Base-by-base conservation (phyloP, 30 jellyfish, hydroid and myxozoan genomes). In the Catostylus mosaicus region DNA sequence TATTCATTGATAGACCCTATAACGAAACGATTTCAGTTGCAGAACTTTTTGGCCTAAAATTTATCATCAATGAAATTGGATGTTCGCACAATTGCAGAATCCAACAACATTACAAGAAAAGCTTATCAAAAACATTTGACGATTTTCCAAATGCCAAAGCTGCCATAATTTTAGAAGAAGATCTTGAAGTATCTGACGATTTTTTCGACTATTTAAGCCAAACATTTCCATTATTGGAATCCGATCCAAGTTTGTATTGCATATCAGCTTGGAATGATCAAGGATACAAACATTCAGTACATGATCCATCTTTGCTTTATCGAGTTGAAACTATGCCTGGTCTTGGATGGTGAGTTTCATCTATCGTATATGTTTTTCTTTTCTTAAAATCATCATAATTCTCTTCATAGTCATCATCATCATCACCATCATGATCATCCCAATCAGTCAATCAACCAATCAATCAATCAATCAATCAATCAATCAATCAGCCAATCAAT, bases 311-410 rank as follows among this genome's bases (percentile, higher is more conserved):
- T 11, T 24, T 90, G 88, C 85, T 95, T 23, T 95, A 95, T 77
- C 60, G 99, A 69, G 95, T 95, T 2, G 97, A 95, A 90, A 80
- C 97, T n/a, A 95, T 95, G 99, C 99, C 99, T 18, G 99, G 99
- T 11, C 95, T 95, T 18, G 99, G 99, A 40, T 95, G 98, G 98
- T 86, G 52, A 76, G 75, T 29, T 14, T 16, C 54, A 43, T 43
- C 54, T 43, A 43, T 43, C 16, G 14, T 16, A 43, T 9, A 9
- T 43, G 8, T 43, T 16, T 43, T 43, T 43, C 54, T 16, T 43
- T 6, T 0, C 16, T 43, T 43, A n/a, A n/a, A n/a, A n/a, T n/a
- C n/a, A n/a, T n/a, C n/a, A n/a, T n/a, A n/a, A n/a, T n/a, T n/a
- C n/a, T n/a, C n/a, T n/a, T n/a, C n/a, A n/a, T n/a, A n/a, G n/a